Percentiles rank a stretch among this genome's conserved stretches.
phyloP scores from a whole-genome alignment of 2,797 vertebrate genomes.

The Lutjanus argentimaculatus region DNA sequence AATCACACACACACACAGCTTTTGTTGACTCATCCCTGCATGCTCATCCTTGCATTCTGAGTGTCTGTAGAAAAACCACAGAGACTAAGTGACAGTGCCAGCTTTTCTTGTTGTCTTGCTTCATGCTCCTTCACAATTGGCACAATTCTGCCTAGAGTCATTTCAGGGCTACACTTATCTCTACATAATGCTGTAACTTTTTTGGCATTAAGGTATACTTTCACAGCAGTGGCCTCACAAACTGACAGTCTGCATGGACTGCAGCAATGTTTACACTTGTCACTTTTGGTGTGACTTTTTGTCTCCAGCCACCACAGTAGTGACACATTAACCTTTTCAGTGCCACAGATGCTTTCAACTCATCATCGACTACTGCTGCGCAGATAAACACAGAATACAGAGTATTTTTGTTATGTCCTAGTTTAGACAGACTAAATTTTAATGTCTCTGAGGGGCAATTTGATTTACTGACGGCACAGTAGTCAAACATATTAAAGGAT shows the following conservation, averaged over 20 bases:
- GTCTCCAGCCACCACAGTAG: slow-evolving; percentile 6
- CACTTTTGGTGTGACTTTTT: slow-evolving; percentile 1
- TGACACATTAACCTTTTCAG: slow-evolving; percentile 15
- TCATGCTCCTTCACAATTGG: slow-evolving; percentile 46
- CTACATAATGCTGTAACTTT: slow-evolving; percentile 48
- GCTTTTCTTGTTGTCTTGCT: slow-evolving; percentile 46
- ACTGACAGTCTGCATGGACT: slow-evolving; percentile 9
- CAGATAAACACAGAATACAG: neutral
- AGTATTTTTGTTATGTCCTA: neutral
- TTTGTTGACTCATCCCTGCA: slow-evolving; percentile 71
- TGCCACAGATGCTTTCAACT: neutral
- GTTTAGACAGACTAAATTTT: neutral
- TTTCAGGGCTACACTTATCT: slow-evolving; percentile 34
- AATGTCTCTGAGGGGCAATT: too few relatives aligned
- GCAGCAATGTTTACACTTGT: slow-evolving; percentile 16
- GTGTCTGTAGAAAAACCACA: slow-evolving; percentile 44
- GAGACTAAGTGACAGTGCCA: slow-evolving; percentile 47
- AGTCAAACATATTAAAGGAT: too few relatives aligned
- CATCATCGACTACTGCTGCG: neutral
- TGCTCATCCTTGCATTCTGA: slow-evolving; percentile 58
- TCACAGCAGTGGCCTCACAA: slow-evolving; percentile 17
- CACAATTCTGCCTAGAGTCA: slow-evolving; percentile 34
- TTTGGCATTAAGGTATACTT: slow-evolving; percentile 28
- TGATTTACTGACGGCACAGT: too few relatives aligned
- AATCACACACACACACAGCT: slow-evolving; percentile 38